A percentile compares a stretch with the other conserved stretches of the same genome.
Conservation (phyloP, 2,797 vertebrate genomes). For the Melanotaenia boesemani region DNA sequence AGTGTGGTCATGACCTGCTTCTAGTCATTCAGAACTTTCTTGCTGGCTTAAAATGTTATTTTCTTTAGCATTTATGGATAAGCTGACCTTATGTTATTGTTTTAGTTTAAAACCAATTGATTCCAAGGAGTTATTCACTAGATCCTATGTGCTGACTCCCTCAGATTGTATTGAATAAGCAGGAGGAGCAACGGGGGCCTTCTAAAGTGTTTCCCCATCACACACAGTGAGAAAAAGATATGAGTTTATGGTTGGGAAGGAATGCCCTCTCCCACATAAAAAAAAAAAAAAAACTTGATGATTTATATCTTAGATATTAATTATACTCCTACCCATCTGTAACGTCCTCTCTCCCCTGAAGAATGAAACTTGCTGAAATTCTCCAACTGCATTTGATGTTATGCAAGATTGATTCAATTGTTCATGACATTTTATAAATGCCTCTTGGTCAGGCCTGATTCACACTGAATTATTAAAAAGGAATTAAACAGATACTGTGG, state of each 20-base stretch:
- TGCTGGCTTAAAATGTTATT: background rate
- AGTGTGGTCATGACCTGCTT: background rate
- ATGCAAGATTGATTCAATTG: conserved; percentile 2
- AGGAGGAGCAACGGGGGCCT: background rate
- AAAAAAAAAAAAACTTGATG: conserved; percentile 28
- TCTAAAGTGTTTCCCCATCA: background rate
- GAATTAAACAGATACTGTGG: background rate
- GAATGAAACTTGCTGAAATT: conserved; percentile 2
- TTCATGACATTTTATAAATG: background rate
- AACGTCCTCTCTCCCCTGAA: conserved; percentile 24
- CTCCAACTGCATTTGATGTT: background rate
- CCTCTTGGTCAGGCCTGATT: background rate
- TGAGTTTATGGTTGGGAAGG: conserved; percentile 36
- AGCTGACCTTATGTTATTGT: background rate
- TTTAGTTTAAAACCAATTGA: background rate
- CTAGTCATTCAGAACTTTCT: background rate
- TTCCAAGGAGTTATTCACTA: background rate
- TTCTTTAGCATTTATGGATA: background rate
- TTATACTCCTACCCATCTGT: conserved; percentile 15
- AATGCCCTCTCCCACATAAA: conserved; percentile 54
- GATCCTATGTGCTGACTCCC: background rate
- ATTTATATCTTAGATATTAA: conserved; percentile 45
- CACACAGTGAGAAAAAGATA: background rate
- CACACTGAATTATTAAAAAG: background rate
- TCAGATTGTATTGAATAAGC: background rate